Evolutionary conservation across 2,113 vertebrate species (phyloP).

Genomic region (Sialia sialis): DNA sequence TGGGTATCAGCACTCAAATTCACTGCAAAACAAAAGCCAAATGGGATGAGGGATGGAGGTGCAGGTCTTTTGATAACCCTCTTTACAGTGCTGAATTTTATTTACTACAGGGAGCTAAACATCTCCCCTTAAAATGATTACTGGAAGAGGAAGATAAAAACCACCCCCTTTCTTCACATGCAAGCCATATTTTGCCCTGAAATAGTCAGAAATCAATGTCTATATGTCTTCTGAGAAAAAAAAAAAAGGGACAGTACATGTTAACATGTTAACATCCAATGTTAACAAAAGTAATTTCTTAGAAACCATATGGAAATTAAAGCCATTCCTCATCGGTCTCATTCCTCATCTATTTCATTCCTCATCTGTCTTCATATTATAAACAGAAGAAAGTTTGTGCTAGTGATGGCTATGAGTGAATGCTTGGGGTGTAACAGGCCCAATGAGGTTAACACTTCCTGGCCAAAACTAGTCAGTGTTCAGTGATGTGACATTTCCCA

Average conservation of each 20-base stretch:
- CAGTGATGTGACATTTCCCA: neutral
- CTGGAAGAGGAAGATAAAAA: neutral
- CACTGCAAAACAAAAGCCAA: neutral
- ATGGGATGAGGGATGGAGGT: neutral
- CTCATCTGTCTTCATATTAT: neutral
- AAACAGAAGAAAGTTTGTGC: neutral
- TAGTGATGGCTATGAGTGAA: neutral
- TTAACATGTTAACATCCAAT: neutral
- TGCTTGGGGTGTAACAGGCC: neutral
- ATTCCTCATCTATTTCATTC: neutral
- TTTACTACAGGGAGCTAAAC: neutral
- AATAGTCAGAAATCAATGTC: neutral
- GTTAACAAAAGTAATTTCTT: neutral
- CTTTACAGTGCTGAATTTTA: neutral
- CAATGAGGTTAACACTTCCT: neutral
- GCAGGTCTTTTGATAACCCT: neutral
- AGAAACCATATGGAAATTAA: neutral
- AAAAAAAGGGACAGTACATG: neutral
- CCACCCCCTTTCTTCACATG: neutral
- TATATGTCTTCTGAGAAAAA: accelerated
- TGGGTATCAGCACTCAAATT: neutral
- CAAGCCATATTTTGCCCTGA: neutral
- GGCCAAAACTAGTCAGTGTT: neutral
- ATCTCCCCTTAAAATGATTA: neutral
- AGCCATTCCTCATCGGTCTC: neutral